phyloP scores from a whole-genome alignment of 23 tunicate genomes.

The Halocynthia aurantium region DNA sequence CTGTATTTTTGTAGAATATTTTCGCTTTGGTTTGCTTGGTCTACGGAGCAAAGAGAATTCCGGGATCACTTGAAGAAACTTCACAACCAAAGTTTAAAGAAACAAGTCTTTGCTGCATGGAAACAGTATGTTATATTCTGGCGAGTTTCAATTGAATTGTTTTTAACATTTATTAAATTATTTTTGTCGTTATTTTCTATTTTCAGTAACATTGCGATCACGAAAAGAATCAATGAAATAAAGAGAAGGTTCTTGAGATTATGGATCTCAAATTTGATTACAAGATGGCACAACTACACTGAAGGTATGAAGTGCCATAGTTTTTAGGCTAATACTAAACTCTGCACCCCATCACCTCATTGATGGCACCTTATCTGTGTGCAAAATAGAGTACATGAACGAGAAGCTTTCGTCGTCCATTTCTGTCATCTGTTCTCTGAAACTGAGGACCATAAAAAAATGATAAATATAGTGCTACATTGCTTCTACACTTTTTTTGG shows the following conservation, averaged over 20 bases:
- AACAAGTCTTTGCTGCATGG: background rate
- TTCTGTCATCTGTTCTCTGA: too few species aligned
- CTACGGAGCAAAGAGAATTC: background rate
- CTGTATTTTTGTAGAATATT: background rate
- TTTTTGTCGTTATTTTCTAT: background rate
- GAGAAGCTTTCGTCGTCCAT: too few species aligned
- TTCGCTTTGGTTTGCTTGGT: background rate
- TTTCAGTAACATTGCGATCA: background rate
- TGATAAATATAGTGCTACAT: too few species aligned
- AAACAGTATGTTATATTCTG: background rate
- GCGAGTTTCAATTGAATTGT: background rate
- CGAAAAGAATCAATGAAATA: background rate
- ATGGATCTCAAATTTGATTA: background rate
- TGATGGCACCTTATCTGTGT: too few species aligned
- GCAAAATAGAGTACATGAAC: too few species aligned
- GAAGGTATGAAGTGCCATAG: background rate
- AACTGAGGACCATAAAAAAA: too few species aligned
- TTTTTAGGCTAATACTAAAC: too few species aligned
- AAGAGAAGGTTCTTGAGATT: background rate
- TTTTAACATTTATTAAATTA: too few species aligned
- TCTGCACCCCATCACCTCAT: too few species aligned
- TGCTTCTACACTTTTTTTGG: too few species aligned
- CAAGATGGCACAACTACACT: background rate
- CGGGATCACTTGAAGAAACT: too few species aligned
- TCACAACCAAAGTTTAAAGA: background rate